phyloP scores from a whole-genome alignment of 2,797 vertebrate genomes.

The Vultur gryphus region DNA sequence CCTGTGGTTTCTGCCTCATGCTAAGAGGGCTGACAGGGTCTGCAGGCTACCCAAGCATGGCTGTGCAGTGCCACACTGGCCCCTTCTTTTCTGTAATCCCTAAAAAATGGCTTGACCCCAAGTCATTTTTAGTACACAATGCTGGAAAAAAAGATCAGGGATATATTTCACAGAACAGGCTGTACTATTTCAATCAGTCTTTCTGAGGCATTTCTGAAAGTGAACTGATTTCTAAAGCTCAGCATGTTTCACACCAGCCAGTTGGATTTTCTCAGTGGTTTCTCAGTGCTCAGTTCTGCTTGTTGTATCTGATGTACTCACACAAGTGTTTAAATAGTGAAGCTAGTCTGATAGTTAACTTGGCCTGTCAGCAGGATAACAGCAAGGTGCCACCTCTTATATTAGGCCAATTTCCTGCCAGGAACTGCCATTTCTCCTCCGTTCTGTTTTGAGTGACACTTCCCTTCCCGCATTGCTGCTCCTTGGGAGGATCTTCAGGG shows the following conservation, averaged over 20 bases:
- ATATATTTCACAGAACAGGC: neutral
- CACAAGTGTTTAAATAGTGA: neutral
- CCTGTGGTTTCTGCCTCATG: neutral
- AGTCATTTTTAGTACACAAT: neutral
- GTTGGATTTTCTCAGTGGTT: neutral
- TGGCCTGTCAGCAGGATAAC: neutral
- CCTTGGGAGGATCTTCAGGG: neutral
- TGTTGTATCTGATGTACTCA: neutral
- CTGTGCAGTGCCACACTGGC: neutral
- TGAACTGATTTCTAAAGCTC: constrained; percentile 6
- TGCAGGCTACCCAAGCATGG: neutral
- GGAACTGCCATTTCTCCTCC: neutral
- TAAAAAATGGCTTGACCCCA: neutral
- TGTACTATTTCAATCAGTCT: neutral
- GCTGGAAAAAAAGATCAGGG: neutral
- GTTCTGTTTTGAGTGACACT: neutral
- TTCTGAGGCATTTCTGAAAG: neutral
- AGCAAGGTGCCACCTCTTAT: neutral
- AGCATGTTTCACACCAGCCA: neutral
- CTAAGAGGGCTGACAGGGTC: neutral
- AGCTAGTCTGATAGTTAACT: neutral
- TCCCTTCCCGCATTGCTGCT: neutral
- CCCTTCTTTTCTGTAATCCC: neutral
- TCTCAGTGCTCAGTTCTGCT: neutral
- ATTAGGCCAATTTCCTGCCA: neutral